These are phyloP conservation scores for Astur gentilis DNA, from an alignment of 2,113 vertebrate genomes.

Conservation along the genomic window DNA sequence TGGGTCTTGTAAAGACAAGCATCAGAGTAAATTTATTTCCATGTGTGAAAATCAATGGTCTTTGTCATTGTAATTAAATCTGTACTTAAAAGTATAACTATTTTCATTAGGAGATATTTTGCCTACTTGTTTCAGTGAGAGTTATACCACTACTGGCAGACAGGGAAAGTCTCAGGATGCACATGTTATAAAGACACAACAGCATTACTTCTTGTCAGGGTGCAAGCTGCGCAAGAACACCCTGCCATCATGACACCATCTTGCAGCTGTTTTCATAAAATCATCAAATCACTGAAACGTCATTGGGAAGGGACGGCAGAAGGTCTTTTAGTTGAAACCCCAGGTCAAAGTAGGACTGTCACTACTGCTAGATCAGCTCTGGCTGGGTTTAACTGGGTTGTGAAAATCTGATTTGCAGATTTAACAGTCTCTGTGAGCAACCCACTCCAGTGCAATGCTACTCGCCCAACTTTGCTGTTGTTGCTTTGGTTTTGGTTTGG, in stretches of 20 bases:
- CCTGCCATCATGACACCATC: no score
- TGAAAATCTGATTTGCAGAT: background rate
- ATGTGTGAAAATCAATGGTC: background rate
- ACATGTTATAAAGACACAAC: background rate
- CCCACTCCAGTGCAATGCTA: fast-evolving
- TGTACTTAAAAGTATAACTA: background rate
- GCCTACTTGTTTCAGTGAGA: background rate
- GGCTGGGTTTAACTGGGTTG: background rate
- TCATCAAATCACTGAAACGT: background rate
- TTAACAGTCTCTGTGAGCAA: background rate
- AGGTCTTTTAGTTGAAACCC: background rate
- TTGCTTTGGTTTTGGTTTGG: background rate
- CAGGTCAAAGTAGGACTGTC: background rate
- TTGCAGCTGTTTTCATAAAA: background rate
- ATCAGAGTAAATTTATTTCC: background rate
- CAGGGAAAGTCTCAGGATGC: background rate
- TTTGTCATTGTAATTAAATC: slow-evolving; percentile 3
- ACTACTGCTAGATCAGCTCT: background rate
- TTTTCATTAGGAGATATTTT: background rate
- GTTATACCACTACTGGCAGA: background rate
- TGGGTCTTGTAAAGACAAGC: background rate
- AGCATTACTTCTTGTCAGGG: background rate
- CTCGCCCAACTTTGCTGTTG: background rate
- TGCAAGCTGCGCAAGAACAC: background rate
- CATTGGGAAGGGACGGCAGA: background rate